Conservation (phyloP, 2,888 invertebrate species). For the Lasius platythorax region DNA sequence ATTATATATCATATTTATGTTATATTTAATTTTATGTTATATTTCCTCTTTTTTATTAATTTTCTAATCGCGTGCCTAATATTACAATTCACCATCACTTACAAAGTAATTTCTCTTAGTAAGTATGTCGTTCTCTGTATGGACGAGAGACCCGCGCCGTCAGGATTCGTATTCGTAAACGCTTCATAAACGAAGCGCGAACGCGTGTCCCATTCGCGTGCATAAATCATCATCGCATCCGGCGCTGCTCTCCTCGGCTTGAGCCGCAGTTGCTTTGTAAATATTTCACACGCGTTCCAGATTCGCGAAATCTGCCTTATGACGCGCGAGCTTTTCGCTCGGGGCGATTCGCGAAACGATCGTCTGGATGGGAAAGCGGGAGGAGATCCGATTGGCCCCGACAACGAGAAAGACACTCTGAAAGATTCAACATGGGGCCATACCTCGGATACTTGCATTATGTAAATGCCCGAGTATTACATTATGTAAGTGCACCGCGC, state of each 20-base stretch:
- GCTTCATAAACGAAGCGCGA: slow-evolving; percentile 44
- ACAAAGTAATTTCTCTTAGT: neutral
- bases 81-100: slow-evolving; percentile 7
- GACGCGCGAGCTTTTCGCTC: slow-evolving; percentile 45
- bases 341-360: slow-evolving; percentile 23
- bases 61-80: neutral
- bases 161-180: slow-evolving; percentile 22
- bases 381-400: slow-evolving; percentile 32
- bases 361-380: neutral
- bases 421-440: slow-evolving; percentile 47
- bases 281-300: slow-evolving; percentile 66
- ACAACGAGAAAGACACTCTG: slow-evolving; percentile 16
- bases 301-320: slow-evolving; percentile 53
- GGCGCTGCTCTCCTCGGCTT: neutral
- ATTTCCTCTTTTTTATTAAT: neutral
- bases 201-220: slow-evolving; percentile 29
- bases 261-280: slow-evolving; percentile 40
- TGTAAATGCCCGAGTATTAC: slow-evolving; percentile 52
- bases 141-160: neutral
- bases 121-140: neutral
- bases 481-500: slow-evolving; percentile 52
- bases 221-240: slow-evolving; percentile 64
- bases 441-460: slow-evolving; percentile 53
- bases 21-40: neutral
- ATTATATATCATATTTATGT: neutral